Base-by-base conservation (phyloP, 2,888 invertebrate genomes). In the Sipunculus nudus region DNA sequence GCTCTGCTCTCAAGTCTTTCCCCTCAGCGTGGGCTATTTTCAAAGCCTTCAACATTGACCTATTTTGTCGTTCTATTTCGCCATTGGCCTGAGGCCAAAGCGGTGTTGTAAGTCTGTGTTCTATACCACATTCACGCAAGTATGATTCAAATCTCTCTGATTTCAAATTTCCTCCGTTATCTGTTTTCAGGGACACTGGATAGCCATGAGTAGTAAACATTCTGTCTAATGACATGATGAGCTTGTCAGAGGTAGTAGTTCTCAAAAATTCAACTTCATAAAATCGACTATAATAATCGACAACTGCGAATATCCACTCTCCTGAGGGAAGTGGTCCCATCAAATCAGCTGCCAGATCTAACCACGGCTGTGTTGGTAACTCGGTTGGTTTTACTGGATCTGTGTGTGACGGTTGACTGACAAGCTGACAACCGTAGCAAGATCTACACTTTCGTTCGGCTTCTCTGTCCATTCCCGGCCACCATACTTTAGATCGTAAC, bases 11-110 rank as follows among this genome's bases (percentile, higher is more conserved):
- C 49, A 52, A 54, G 16, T 13, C 16, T 35, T 39, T 50, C 6
- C 40, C 26, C 29, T 56, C 56, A 3, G 28, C 3, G 5, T 38
- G 31, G 13, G 53, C 58, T 16, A 16, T 19, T 32, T 26, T 55
- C 13, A 35, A 21, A 4, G 21, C 23, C 35, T 59, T 56, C 13
- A 32, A 41, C 16, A 72, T 16, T 16, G 69, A 56, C n/a, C 45
- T 25, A 67, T 69, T 71, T 38, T 70, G 70, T 6, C 69, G 28
- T 50, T 70, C 71, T 5, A 43, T 65, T 49, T 46, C 49, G 2
- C 65, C 66, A 56, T 68, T 73, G 21, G 67, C 65, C 48, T 65
- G 47, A n/a, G 71, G 66, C 61, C 65, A 63, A 28, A 67, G 25
- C 8, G 59, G 53, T n/a, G 61, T 59, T 38, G 54, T 41, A 45